A percentile compares a stretch with the other conserved stretches of the same genome.
These are phyloP conservation scores for Parauchenoglanis punctatus DNA, from an alignment of 2,797 vertebrate genomes.

Conservation along the genomic window DNA sequence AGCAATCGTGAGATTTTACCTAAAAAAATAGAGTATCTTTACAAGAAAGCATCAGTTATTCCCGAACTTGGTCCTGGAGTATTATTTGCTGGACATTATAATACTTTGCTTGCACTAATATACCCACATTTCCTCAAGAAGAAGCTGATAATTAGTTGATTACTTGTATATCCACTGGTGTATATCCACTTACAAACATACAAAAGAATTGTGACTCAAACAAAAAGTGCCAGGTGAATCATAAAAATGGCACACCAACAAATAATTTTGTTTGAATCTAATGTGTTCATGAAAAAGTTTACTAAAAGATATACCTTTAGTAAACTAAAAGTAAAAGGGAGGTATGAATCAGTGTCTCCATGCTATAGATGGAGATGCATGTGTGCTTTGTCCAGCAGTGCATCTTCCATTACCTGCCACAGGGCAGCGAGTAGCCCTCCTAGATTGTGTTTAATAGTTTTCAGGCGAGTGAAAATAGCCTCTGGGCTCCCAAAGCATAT, in stretches of 20 bases:
- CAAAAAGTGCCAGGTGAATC: background rate
- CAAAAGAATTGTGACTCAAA: background rate
- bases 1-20: background rate
- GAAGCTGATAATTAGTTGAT: background rate
- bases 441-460: slow-evolving; percentile 63
- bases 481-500: slow-evolving; percentile 55
- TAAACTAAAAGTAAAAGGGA: slow-evolving; percentile 30
- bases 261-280: slow-evolving; percentile 26
- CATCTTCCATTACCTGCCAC: slow-evolving; percentile 55
- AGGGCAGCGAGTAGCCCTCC: slow-evolving; percentile 53
- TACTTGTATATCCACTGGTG: background rate
- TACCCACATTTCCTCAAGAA: background rate
- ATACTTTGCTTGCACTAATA: background rate
- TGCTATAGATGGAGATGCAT: slow-evolving; percentile 22
- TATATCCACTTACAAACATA: background rate
- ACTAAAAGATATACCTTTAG: slow-evolving; percentile 38
- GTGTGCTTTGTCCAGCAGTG: slow-evolving; percentile 36
- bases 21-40: background rate
- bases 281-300: slow-evolving; percentile 24
- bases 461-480: slow-evolving; percentile 61
- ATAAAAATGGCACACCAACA: background rate
- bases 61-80: background rate
- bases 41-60: background rate
- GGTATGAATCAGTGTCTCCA: slow-evolving; percentile 33
- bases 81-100: background rate